Evolutionary conservation across 2,888 invertebrate genomes (phyloP).

Genomic region (Serripes groenlandicus): DNA sequence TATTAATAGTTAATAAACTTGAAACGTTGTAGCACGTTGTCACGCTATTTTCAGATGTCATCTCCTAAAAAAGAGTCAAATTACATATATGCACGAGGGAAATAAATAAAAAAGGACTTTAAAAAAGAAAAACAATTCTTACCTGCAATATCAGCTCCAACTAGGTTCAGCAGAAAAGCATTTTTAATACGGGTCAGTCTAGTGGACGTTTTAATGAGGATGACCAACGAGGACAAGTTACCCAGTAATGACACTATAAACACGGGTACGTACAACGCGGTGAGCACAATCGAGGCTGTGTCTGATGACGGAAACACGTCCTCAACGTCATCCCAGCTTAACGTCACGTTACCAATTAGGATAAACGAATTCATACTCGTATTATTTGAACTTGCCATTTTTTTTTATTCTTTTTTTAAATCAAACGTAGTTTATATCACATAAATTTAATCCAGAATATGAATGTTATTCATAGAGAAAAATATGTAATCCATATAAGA

Average conservation of each 20-base stretch:
- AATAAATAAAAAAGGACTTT: not conserved
- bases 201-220: constrained; percentile 65
- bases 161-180: constrained; percentile 73
- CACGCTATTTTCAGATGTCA: too few species aligned
- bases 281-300: constrained; percentile 55
- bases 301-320: not conserved
- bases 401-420: too few species aligned
- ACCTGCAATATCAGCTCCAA: constrained; percentile 73
- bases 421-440: too few species aligned
- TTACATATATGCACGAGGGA: too few species aligned
- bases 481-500: too few species aligned
- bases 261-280: constrained; percentile 68
- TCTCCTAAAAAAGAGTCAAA: too few species aligned
- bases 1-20: too few species aligned
- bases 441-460: too few species aligned
- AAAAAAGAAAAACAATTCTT: constrained; percentile 26
- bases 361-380: not conserved
- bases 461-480: too few species aligned
- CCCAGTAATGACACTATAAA: constrained; percentile 69
- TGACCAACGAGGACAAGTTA: constrained; percentile 65
- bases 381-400: too few species aligned
- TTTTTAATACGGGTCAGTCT: constrained; percentile 51
- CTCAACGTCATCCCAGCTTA: constrained; percentile 1
- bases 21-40: too few species aligned
- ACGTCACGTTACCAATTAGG: constrained; percentile 7